A percentile compares a stretch with the other conserved stretches of the same genome.
These are phyloP conservation scores for Euphysa ruthae DNA, from an alignment of 30 jellyfish, hydroid and myxozoan species.

Conservation along the genomic window DNA sequence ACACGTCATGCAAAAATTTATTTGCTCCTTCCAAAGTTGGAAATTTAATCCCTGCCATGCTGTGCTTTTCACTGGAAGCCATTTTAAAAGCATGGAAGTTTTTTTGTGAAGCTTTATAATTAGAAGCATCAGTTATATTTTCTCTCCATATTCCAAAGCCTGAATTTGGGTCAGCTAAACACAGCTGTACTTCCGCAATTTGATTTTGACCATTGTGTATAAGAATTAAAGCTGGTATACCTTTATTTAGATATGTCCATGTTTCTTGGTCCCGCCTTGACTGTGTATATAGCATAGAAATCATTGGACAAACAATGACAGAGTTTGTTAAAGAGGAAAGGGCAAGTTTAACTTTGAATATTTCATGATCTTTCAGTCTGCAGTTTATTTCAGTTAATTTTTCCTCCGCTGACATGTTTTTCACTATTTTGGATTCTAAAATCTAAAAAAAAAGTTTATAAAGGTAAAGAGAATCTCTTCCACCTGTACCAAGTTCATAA, in stretches of 20 bases:
- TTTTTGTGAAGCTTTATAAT: conserved; percentile 60
- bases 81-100: conserved; percentile 64
- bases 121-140: conserved; percentile 41
- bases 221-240: conserved; percentile 70
- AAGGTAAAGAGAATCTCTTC: too few species aligned
- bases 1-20: conserved; percentile 59
- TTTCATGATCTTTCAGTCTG: conserved; percentile 58
- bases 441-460: too few species aligned
- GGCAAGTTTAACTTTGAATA: conserved; percentile 71
- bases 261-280: conserved; percentile 66
- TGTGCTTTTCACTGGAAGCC: conserved; percentile 42
- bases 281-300: conserved; percentile 64
- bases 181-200: conserved; percentile 37
- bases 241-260: conserved; percentile 66
- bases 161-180: conserved; percentile 67
- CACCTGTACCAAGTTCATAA: too few species aligned
- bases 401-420: too few species aligned
- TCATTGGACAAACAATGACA: conserved; percentile 76
- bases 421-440: too few species aligned
- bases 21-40: conserved; percentile 73
- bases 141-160: conserved; percentile 94
- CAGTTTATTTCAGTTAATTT: background rate
- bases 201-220: conserved; percentile 26
- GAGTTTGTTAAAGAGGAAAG: conserved; percentile 67
- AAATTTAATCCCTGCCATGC: conserved; percentile 73